Evolutionary conservation across 2,797 vertebrate species (phyloP), one percentile per base, ranked within the genome.

Genomic region (Gymnoscopelus braueri): DNA sequence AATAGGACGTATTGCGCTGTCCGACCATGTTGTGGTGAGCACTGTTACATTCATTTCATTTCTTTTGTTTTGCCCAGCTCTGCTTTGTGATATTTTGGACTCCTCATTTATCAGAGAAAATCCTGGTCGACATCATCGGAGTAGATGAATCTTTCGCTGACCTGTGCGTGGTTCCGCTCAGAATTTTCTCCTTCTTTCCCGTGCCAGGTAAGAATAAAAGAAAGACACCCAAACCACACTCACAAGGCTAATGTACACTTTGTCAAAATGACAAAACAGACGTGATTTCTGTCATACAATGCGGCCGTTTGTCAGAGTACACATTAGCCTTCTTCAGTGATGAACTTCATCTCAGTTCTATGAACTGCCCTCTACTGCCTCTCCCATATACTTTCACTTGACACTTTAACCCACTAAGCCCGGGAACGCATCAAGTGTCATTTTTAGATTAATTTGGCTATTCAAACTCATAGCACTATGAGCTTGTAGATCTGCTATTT

Each of bases 41-140:
- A 64, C 14, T 72, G 77, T 81, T 0, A 72, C 74, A 82, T 66
- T 49, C 35, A 15, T 65, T 67, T 63, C 24, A 12, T 29, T 1
- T 61, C 5, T 81, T 63, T 3, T 0, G 74, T 24, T 80, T 55
- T 67, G 52, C 49, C 15, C 91, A 99, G 98, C 95, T 99, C 71
- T 99, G 98, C 81, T 98, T 99, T 64, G 91, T 97, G 85, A 94
- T 99, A 92, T 99, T 99, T 86, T 99, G 98, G 98, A 98, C 93
- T 0, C 98, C 98, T 57, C 93, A 95, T 0, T 80, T 98, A 12
- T 98, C 98, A 0, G 97, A 99, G 94, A 96, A 95, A 85, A 99
- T 99, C 84, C 86, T 99, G 88, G 94, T 98, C 52, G 93, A 98
- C 79, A 90, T 99, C 85, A 99, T 99, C 3, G 96, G 97, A 12